Base-by-base conservation (phyloP, 2,113 vertebrate genomes). In the Salminus brasiliensis region DNA sequence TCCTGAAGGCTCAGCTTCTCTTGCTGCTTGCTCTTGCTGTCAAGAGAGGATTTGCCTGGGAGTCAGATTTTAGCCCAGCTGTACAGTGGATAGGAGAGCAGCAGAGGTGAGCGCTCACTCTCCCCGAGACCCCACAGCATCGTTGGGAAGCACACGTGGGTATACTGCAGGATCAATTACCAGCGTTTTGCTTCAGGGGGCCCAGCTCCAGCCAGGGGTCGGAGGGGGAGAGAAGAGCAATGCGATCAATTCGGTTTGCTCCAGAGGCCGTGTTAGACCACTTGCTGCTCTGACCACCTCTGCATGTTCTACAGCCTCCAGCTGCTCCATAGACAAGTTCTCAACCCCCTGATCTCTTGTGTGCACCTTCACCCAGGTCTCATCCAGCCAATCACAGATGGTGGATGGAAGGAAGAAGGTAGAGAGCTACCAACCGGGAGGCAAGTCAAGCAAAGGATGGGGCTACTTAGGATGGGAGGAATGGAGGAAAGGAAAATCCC, bases 131-230 rank as follows among this genome's bases (percentile, higher is more conserved):
- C 78, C 75, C 68, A 27, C 77, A 79, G 63, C 18, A 79, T 72
- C 77, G 74, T 82, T 43, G 76, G 87, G 90, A 91, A 89, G 80
- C 83, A 78, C 80, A 81, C 82, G 85, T 30, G 82, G 78, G 85
- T 85, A 78, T 69, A 66, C 84, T 87, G 83, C 81, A 88, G 85
- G 90, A 93, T 91, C 90, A 93, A 92, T 93, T 92, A 91, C 90
- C 76, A 67, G 81, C 87, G 83, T 86, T 86, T 90, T 91, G 86
- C 91, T 91, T 85, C 81, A 66, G 62, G 91, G 91, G 88, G 87
- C 84, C 89, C 85, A 82, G 81, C 87, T 89, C 88, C 87, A 88
- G 79, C 21, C 65, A 84, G 84, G 83, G 88, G 89, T 88, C 85
- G 74, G 89, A 83, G 87, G 88, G 78, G 72, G 59, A 80, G 86